Conservation (phyloP, 2,888 invertebrate genomes). For the Operophtera brumata region DNA sequence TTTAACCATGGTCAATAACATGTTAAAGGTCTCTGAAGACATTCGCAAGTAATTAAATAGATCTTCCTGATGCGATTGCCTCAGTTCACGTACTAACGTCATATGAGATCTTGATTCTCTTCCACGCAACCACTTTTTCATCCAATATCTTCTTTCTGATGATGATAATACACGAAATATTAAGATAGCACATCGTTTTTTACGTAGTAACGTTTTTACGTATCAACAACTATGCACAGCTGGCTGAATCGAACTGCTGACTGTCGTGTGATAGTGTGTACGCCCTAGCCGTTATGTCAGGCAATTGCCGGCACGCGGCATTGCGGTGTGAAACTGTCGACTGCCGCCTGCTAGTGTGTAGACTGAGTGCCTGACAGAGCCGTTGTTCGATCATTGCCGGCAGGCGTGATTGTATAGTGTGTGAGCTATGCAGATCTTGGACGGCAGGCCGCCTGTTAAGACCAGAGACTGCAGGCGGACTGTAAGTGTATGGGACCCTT, state of each 20-base stretch:
- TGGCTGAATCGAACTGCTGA: no score
- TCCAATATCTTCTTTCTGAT: constrained; percentile 14
- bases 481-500: constrained; percentile 27
- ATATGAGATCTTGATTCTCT: constrained; percentile 7
- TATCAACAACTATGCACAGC: not conserved
- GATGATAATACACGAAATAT: constrained; percentile 5
- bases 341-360: constrained; percentile 12
- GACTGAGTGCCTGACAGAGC: not conserved
- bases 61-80: constrained; percentile 8
- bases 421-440: not conserved
- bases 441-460: not conserved
- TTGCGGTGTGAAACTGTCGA: constrained; percentile 4
- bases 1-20: constrained; percentile 4
- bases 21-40: constrained; percentile 4
- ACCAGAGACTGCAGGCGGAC: constrained; percentile 1
- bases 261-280: not conserved
- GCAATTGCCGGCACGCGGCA: not conserved
- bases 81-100: constrained; percentile 3
- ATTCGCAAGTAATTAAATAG: constrained; percentile 10
- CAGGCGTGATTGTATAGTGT: constrained; percentile 10
- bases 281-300: constrained; percentile 1
- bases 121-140: constrained; percentile 10
- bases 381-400: constrained; percentile 1
- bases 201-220: constrained; percentile 4
- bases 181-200: constrained; percentile 13